Evolutionary conservation across 1,140 invertebrate species (phyloP).

Genomic region (Zaprionus lachaisei): DNA sequence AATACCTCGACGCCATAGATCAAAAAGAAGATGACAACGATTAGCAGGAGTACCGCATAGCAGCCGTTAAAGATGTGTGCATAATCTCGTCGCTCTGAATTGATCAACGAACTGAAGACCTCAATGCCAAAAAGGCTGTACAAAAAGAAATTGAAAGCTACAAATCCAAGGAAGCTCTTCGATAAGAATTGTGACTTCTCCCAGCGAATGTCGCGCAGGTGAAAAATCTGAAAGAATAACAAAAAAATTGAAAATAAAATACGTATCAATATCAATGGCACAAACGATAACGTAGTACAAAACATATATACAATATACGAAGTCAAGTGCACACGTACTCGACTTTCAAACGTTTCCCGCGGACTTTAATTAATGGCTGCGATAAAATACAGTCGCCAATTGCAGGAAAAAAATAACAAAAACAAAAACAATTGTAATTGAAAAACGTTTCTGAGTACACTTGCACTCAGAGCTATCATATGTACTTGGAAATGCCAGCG

Average conservation of each 20-base stretch:
- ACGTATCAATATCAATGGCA: constrained; percentile 2
- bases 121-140: constrained; percentile 94
- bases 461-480: background rate
- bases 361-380: constrained; percentile 46
- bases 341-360: constrained; percentile 23
- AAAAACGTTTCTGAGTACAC: background rate
- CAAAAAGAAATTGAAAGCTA: constrained; percentile 94
- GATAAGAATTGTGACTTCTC: constrained; percentile 95
- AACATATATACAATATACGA: constrained; percentile 14
- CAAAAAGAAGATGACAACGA: constrained; percentile 96
- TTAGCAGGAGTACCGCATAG: constrained; percentile 95
- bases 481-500: constrained; percentile 21
- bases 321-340: constrained; percentile 40
- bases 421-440: constrained; percentile 43
- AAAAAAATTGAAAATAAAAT: constrained; percentile 17
- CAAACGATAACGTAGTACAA: background rate
- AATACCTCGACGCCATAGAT: constrained; percentile 98
- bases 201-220: constrained; percentile 93
- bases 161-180: constrained; percentile 96
- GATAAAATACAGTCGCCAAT: constrained; percentile 39
- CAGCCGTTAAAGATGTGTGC: constrained; percentile 95
- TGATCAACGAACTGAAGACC: constrained; percentile 85
- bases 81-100: constrained; percentile 72
- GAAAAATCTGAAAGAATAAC: constrained; percentile 90
- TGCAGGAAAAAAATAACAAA: constrained; percentile 10